These are phyloP conservation scores for Poecile atricapillus DNA, from an alignment of 2,113 vertebrate species.

Conservation along the genomic window DNA sequence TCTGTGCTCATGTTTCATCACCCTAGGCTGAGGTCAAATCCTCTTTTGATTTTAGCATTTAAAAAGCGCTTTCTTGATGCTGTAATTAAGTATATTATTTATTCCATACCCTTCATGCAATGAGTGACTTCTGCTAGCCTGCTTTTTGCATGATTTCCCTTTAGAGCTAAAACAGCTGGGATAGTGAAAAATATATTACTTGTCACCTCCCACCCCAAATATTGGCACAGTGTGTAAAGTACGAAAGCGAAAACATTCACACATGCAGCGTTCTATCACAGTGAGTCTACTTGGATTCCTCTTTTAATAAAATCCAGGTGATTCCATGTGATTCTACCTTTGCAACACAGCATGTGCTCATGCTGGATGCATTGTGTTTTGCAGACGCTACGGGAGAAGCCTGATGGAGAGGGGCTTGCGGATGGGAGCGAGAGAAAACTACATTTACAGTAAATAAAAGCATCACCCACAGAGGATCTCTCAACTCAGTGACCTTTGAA, in stretches of 20 bases:
- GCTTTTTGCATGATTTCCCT: constrained; percentile 70
- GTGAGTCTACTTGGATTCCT: neutral
- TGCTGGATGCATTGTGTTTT: neutral
- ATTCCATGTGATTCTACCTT: constrained; percentile 1
- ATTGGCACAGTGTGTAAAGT: neutral
- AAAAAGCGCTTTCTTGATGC: neutral
- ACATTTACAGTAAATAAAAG: neutral
- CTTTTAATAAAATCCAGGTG: constrained; percentile 31
- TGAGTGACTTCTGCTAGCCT: constrained; percentile 56
- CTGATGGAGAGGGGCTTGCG: neutral
- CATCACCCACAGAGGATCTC: neutral
- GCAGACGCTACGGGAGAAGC: neutral
- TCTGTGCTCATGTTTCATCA: neutral
- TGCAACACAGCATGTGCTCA: neutral
- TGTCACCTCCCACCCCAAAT: neutral
- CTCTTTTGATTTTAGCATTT: neutral
- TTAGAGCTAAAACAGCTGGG: constrained; percentile 66
- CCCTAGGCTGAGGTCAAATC: neutral
- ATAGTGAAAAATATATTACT: constrained; percentile 39
- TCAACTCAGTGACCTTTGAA: neutral
- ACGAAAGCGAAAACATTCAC: neutral
- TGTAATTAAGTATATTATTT: neutral
- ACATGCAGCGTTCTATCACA: neutral
- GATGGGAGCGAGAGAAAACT: neutral
- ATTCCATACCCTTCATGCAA: neutral